Conservation (phyloP, 2,888 invertebrate species). For the Craniophora ligustri region DNA sequence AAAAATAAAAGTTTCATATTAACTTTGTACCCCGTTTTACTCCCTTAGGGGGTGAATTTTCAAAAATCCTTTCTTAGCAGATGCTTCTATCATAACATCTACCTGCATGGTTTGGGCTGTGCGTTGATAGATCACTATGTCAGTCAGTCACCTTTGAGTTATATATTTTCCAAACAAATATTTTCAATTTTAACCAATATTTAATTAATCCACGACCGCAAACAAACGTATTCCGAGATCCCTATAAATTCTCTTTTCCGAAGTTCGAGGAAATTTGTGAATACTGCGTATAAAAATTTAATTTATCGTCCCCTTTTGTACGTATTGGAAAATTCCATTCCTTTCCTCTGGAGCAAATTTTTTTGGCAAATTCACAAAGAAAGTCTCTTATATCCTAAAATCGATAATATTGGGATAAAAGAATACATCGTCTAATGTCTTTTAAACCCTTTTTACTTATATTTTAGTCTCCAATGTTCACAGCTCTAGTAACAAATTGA, state of each 20-base stretch:
- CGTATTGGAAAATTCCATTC: conserved; percentile 33
- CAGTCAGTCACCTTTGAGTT: too few relatives aligned
- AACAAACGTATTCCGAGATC: conserved; percentile 21
- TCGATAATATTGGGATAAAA: conserved; percentile 46
- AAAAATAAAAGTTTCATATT: too few relatives aligned
- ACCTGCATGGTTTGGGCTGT: too few relatives aligned
- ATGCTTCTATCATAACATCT: too few relatives aligned
- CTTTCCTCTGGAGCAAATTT: conserved; percentile 43
- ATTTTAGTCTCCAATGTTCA: conserved; percentile 30
- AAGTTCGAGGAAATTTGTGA: conserved; percentile 14
- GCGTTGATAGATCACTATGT: too few relatives aligned
- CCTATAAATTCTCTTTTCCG: conserved; percentile 28
- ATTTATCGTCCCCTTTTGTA: conserved; percentile 52
- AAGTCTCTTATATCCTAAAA: conserved; percentile 41
- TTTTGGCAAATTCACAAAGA: conserved; percentile 53
- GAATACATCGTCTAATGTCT: conserved; percentile 40
- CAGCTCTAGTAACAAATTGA: conserved; percentile 29
- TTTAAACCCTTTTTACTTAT: conserved; percentile 36
- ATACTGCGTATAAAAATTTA: conserved; percentile 40
- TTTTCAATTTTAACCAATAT: conserved; percentile 23
- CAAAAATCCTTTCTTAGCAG: too few relatives aligned
- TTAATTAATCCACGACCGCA: conserved; percentile 26
- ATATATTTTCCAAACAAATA: not conserved
- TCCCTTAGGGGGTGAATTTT: too few relatives aligned
- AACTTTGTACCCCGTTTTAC: too few relatives aligned